Evolutionary conservation across 2,113 vertebrate genomes (phyloP).

Genomic region (Phyllopteryx taeniolatus): DNA sequence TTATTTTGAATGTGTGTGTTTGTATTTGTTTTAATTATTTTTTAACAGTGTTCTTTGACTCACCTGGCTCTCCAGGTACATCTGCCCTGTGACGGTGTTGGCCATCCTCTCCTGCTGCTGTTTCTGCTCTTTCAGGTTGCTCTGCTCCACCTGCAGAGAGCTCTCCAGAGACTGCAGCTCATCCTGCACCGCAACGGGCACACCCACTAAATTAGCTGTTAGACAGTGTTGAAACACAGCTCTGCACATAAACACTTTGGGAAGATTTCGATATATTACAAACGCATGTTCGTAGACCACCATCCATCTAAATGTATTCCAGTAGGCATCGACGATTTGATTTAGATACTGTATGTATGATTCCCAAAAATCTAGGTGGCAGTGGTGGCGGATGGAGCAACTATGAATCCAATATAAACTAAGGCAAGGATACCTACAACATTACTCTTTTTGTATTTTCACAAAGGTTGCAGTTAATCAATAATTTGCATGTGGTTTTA

Average conservation of each 20-base stretch:
- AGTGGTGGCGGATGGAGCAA: neutral
- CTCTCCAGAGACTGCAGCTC: slow-evolving; percentile 85
- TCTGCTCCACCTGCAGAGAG: slow-evolving; percentile 81
- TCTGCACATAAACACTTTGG: neutral
- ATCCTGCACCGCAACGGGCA: slow-evolving; percentile 71
- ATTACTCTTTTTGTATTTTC: neutral
- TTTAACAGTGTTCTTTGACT: neutral
- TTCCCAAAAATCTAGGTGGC: neutral
- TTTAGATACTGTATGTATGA: neutral
- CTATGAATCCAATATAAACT: neutral
- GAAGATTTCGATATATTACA: neutral
- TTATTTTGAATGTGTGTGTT: neutral
- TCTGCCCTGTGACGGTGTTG: slow-evolving; percentile 91
- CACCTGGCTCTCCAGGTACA: slow-evolving; percentile 96
- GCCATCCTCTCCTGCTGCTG: slow-evolving; percentile 90
- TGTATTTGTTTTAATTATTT: neutral
- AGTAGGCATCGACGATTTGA: neutral
- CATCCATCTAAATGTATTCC: neutral
- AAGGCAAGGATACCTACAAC: neutral
- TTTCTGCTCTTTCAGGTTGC: slow-evolving; percentile 78
- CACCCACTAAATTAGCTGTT: neutral
- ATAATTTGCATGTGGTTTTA: neutral
- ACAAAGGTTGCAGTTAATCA: neutral
- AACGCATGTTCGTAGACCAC: too few species aligned
- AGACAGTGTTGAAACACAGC: neutral